Percentiles rank a stretch among this genome's conserved stretches.
These are phyloP conservation scores for Macrotis lagotis DNA, from an alignment of 2,113 vertebrate species.

Conservation along the genomic window DNA sequence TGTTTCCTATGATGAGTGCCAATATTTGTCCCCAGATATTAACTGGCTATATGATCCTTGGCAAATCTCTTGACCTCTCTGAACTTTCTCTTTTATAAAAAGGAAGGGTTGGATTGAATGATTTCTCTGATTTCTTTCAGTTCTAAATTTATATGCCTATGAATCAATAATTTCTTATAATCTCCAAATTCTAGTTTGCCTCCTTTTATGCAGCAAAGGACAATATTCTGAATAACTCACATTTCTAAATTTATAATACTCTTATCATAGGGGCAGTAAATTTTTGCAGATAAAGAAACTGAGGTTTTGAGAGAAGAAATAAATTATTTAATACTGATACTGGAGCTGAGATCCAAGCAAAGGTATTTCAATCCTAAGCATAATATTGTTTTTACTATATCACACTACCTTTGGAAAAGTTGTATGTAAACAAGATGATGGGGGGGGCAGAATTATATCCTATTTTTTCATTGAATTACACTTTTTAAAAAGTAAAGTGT, in stretches of 20 bases:
- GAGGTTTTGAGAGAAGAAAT: background rate
- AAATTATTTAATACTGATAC: background rate
- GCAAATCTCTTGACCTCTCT: background rate
- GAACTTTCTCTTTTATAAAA: background rate
- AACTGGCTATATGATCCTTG: background rate
- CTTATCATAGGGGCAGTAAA: background rate
- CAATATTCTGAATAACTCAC: background rate
- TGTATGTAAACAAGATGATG: background rate
- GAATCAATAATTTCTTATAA: background rate
- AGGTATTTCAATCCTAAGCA: background rate
- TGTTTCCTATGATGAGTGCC: constrained; percentile 2
- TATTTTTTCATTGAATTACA: background rate
- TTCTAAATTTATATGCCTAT: background rate
- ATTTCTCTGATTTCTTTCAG: background rate
- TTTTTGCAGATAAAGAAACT: background rate
- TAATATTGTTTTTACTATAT: background rate
- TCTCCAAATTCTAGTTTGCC: background rate
- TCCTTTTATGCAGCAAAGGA: background rate
- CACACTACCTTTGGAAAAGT: background rate
- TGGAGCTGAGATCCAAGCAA: background rate
- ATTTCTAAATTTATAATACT: background rate
- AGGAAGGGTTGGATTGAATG: background rate
- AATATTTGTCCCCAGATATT: background rate
- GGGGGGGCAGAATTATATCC: too few species aligned
- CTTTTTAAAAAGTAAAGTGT: background rate